phyloP scores from a whole-genome alignment of 2,888 invertebrate species.

The Xanthia icteritia region DNA sequence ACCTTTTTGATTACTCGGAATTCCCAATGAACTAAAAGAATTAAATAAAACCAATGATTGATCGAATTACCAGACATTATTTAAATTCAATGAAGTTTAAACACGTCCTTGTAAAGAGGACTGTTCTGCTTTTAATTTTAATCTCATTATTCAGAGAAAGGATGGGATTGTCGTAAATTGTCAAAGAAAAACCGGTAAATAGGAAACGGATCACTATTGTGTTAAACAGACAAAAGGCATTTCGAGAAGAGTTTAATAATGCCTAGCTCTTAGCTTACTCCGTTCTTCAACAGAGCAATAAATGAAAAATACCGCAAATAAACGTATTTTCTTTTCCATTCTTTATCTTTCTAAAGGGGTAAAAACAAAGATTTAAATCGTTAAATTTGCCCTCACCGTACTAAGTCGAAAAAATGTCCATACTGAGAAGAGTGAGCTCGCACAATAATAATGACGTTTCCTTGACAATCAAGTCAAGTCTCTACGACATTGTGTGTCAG shows the following conservation, averaged over 20 bases:
- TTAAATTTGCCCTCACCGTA: too few species aligned
- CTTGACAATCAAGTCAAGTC: too few species aligned
- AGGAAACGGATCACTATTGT: constrained; percentile 11
- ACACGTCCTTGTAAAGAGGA: neutral
- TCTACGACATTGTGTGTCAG: too few species aligned
- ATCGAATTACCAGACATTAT: neutral
- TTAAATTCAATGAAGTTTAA: constrained; percentile 10
- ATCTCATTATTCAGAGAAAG: constrained; percentile 4
- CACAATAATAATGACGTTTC: too few species aligned
- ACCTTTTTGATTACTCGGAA: neutral
- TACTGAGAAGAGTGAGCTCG: too few species aligned
- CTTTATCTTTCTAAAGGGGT: too few species aligned
- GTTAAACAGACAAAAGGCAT: constrained; percentile 29
- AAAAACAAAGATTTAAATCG: constrained; percentile 8
- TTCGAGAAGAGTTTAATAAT: constrained; percentile 23
- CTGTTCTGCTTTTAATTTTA: constrained; percentile 8
- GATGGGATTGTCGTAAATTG: neutral
- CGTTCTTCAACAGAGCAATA: neutral
- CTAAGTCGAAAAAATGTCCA: too few species aligned
- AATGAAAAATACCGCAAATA: too few species aligned
- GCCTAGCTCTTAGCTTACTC: neutral
- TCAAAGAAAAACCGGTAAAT: constrained; percentile 16
- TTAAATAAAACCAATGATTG: neutral
- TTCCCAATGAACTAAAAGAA: constrained; percentile 13
- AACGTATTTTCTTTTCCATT: too few species aligned